Evolutionary conservation across 2,797 vertebrate genomes (phyloP).

Genomic region (Sylvia borin): DNA sequence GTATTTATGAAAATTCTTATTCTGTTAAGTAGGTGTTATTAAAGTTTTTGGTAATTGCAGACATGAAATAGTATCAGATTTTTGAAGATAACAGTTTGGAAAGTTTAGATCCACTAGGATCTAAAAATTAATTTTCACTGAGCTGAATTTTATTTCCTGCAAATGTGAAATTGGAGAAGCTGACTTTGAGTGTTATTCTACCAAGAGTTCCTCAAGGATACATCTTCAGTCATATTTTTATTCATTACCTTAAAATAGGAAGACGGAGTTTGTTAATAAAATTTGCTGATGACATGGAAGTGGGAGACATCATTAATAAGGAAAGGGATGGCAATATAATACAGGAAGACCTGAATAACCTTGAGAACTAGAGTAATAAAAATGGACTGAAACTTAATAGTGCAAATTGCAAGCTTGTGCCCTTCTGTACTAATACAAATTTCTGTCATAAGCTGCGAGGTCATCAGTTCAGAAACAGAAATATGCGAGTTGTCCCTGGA

Average conservation of each 20-base stretch:
- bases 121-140: background rate
- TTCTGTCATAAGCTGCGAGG: slow-evolving; percentile 20
- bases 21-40: background rate
- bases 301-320: slow-evolving; percentile 14
- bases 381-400: slow-evolving; percentile 13
- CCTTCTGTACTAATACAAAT: slow-evolving; percentile 18
- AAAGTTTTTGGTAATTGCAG: background rate
- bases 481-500: background rate
- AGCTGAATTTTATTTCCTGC: background rate
- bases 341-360: slow-evolving; percentile 24
- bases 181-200: background rate
- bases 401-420: background rate
- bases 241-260: slow-evolving; percentile 14
- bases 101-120: background rate
- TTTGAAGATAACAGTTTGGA: background rate
- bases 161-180: background rate
- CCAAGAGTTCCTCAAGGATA: background rate
- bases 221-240: background rate
- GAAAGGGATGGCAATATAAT: slow-evolving; percentile 4
- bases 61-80: background rate
- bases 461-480: slow-evolving; percentile 1
- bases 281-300: slow-evolving; percentile 11
- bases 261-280: slow-evolving; percentile 29
- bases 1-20: background rate
- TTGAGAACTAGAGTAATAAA: slow-evolving; percentile 15